phyloP scores from a whole-genome alignment of 2,113 vertebrate genomes.

The Zosterops hypoxanthus region DNA sequence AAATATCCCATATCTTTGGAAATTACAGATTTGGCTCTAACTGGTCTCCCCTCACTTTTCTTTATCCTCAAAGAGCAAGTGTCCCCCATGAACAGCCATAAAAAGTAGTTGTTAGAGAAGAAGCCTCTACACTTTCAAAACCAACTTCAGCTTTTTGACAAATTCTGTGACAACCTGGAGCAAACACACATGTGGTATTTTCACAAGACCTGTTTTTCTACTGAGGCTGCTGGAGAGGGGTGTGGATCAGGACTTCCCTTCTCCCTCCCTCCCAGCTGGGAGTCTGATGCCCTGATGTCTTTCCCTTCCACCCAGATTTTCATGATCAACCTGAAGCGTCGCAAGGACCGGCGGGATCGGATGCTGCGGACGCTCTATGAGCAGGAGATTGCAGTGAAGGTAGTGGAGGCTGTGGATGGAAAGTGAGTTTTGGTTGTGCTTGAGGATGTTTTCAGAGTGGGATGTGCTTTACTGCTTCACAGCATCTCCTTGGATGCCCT shows the following conservation, averaged over 20 bases:
- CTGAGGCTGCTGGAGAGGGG: not conserved
- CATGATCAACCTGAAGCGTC: slow-evolving; percentile 93
- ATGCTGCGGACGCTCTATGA: slow-evolving; percentile 87
- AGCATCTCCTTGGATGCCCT: not conserved
- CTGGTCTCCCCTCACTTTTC: not conserved
- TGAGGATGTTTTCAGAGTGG: not conserved
- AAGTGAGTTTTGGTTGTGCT: slow-evolving; percentile 80
- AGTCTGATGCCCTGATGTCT: not conserved
- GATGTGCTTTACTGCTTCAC: not conserved
- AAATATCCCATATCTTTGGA: not conserved
- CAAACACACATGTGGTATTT: not conserved
- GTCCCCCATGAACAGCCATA: not conserved
- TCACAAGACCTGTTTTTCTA: not conserved
- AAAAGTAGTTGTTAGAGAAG: not conserved
- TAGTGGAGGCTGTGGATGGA: slow-evolving; percentile 91
- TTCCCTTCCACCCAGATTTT: slow-evolving; percentile 78
- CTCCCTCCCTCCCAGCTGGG: not conserved
- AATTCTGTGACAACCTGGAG: not conserved
- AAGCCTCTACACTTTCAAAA: not conserved
- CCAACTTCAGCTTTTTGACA: not conserved
- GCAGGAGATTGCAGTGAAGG: slow-evolving; percentile 83
- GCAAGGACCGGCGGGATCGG: slow-evolving; percentile 87
- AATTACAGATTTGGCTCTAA: not conserved
- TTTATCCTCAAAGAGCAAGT: not conserved
- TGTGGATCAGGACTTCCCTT: not conserved